Evolutionary conservation across 2,797 vertebrate species (phyloP).

Genomic region (Chelon labrosus): DNA sequence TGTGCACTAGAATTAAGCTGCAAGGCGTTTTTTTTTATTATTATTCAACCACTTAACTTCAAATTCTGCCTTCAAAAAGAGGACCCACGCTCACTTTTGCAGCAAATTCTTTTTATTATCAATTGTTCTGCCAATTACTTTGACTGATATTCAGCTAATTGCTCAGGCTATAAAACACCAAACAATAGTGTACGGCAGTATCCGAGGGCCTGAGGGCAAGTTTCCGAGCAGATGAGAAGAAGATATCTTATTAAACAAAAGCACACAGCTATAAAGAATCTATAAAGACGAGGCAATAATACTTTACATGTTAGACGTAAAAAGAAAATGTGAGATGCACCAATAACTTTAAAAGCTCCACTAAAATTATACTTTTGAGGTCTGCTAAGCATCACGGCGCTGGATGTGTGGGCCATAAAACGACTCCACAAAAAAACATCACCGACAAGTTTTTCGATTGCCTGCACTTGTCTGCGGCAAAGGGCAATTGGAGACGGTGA

Average conservation of each 20-base stretch:
- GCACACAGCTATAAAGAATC: conserved; percentile 48
- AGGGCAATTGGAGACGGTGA: conserved; percentile 48
- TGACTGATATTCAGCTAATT: background rate
- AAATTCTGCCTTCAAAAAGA: background rate
- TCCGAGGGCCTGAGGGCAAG: background rate
- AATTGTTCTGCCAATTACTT: background rate
- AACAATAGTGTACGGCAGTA: background rate
- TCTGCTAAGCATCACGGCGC: conserved; percentile 10
- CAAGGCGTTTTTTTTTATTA: background rate
- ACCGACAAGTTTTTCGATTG: conserved; percentile 44
- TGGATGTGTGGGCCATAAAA: conserved; percentile 38
- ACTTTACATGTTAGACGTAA: conserved; percentile 49
- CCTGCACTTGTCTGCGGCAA: conserved; percentile 38
- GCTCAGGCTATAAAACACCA: background rate
- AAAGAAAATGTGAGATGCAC: conserved; percentile 26
- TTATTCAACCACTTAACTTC: conserved; percentile 1
- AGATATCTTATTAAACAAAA: conserved; percentile 37
- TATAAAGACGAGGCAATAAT: conserved; percentile 52
- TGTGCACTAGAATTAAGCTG: conserved; percentile 2
- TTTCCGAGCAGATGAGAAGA: conserved; percentile 4
- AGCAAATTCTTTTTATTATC: background rate
- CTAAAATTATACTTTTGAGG: conserved; percentile 44
- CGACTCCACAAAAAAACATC: conserved; percentile 44
- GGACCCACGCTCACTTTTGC: background rate
- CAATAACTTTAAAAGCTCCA: conserved; percentile 64